Evolutionary conservation across 1,140 invertebrate species (phyloP), one percentile per base, ranked within the genome.

Genomic region (Spodoptera litura): DNA sequence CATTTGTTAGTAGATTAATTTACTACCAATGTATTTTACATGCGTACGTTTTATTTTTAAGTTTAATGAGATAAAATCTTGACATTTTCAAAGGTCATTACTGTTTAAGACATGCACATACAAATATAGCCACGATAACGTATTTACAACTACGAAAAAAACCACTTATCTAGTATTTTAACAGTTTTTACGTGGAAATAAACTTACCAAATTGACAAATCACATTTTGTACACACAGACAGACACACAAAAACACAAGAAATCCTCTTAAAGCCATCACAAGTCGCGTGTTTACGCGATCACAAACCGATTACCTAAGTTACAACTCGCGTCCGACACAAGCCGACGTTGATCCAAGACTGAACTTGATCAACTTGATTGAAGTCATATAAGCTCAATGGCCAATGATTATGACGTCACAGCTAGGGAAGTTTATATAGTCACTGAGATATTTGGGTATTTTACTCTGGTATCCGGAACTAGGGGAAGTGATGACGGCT

Each of bases 161-260:
- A 1, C n/a, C 5, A 10, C 15, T 6, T 20, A 56, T 20, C 12
- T 10, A 56, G 55, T 25, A 8, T 56, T 56, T 31, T 5, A 13
- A 12, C 11, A 61, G 38, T 44, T 44, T 44, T 6, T 44, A 44
- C 9, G 5, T 6, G 38, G 35, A 61, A 13, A 2, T 15, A 0
- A n/a, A 91, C 88, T 91, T 49, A 91, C 90, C 88, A 62, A 89
- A 90, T 71, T 91, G 90, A 58, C 86, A 85, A 4, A 82, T 80
- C 44, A 89, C 89, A 64, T 78, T 51, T 74, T 83, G 80, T 12
- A 89, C 78, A 83, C 80, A 87, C 74, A 89, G 75, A 85, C 78
- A 85, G 58, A 85, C 68, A 86, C 85, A 87, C 52, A 90, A 70
- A 62, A 83, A 62, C 64, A 78, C 27, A 62, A 72, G 51, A 44